Evolutionary conservation across 2,888 invertebrate species (phyloP).

Genomic region (Perizoma flavofasciatum): DNA sequence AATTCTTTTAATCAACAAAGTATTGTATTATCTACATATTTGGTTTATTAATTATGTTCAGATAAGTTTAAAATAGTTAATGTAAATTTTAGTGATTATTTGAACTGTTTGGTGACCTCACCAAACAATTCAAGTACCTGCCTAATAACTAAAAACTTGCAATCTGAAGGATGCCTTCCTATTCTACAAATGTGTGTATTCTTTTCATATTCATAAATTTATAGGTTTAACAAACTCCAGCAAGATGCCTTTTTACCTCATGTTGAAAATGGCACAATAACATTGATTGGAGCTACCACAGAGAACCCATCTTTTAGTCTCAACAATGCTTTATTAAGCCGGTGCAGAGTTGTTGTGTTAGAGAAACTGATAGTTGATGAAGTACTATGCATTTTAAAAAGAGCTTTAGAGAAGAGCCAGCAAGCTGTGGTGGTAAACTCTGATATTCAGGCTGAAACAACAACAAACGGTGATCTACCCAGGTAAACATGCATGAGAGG

Average conservation of each 20-base stretch:
- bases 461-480: conserved; percentile 42
- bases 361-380: conserved; percentile 86
- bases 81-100: no score
- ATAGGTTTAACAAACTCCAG: conserved; percentile 91
- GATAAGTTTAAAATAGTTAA: no score
- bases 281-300: conserved; percentile 92
- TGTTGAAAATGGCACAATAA: conserved; percentile 91
- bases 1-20: no score
- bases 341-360: conserved; percentile 90
- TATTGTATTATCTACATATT: no score
- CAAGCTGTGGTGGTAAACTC: conserved; percentile 56
- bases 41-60: no score
- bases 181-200: no score
- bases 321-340: conserved; percentile 90
- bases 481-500: conserved; percentile 44
- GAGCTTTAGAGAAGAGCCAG: conserved; percentile 74
- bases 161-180: no score
- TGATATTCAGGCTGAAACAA: conserved; percentile 40
- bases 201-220: conserved; percentile 27
- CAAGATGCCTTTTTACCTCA: conserved; percentile 92
- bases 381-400: conserved; percentile 85
- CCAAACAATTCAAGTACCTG: no score
- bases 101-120: no score
- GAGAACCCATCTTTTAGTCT: conserved; percentile 95
- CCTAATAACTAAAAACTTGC: no score